These are phyloP conservation scores for Littorina saxatilis DNA, from an alignment of 1,140 invertebrate genomes.

Conservation along the genomic window DNA sequence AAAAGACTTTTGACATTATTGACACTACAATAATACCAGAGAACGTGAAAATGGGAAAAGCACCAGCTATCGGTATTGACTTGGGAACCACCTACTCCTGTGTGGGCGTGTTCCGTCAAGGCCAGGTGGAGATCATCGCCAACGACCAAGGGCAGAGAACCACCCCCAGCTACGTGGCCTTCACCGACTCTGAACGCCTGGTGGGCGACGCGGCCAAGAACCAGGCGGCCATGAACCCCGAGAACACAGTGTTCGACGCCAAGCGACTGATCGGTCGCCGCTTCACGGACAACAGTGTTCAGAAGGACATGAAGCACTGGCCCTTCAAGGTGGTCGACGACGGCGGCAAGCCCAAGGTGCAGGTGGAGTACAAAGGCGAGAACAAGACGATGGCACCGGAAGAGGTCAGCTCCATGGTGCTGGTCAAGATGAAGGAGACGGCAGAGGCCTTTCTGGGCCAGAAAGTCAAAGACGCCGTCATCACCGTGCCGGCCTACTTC, in stretches of 20 bases:
- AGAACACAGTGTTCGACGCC: slow-evolving; percentile 93
- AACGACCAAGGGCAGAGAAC: slow-evolving; percentile 91
- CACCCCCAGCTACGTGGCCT: slow-evolving; percentile 88
- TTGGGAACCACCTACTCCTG: slow-evolving; percentile 78
- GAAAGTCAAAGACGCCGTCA: slow-evolving; percentile 53
- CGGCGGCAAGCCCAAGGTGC: slow-evolving; percentile 83
- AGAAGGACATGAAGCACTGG: slow-evolving; percentile 96
- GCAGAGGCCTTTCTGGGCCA: slow-evolving; percentile 90
- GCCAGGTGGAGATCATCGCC: slow-evolving; percentile 80
- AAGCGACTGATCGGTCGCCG: slow-evolving; percentile 93
- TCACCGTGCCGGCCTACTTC: slow-evolving; percentile 75
- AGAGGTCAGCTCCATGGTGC: slow-evolving; percentile 92
- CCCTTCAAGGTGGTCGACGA: slow-evolving; percentile 81
- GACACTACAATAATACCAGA: no score
- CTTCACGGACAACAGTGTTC: slow-evolving; percentile 91
- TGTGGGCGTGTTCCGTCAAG: slow-evolving; percentile 80
- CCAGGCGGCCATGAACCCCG: slow-evolving; percentile 88
- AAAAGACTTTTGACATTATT: no score
- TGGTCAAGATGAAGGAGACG: slow-evolving; percentile 91
- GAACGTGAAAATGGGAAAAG: slow-evolving; percentile 24
- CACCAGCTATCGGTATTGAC: slow-evolving; percentile 77
- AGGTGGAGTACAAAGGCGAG: slow-evolving; percentile 90
- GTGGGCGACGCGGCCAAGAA: slow-evolving; percentile 87
- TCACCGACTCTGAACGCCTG: slow-evolving; percentile 90
- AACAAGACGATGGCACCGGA: slow-evolving; percentile 92